These are phyloP conservation scores for Paracentrotus lividus DNA, from an alignment of 53 echinoderm and acorn worm species.

Conservation along the genomic window DNA sequence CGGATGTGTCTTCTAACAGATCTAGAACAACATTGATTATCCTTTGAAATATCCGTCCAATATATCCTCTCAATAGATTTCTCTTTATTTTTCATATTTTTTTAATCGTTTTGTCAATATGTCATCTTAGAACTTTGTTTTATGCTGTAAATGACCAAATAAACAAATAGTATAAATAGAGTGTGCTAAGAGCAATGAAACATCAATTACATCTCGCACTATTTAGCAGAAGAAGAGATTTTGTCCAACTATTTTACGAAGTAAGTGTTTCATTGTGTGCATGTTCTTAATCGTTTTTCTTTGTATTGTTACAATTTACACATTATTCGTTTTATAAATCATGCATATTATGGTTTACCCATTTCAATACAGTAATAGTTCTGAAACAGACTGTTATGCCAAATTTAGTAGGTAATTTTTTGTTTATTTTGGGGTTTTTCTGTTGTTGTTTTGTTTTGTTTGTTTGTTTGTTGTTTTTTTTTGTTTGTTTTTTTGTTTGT, in stretches of 20 bases:
- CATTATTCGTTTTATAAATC: not conserved
- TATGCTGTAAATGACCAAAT: not conserved
- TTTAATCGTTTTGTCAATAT: not conserved
- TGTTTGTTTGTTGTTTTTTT: too few relatives aligned
- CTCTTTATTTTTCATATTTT: not conserved
- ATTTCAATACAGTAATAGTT: too few relatives aligned
- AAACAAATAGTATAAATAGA: slow-evolving; percentile 47
- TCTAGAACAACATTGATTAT: not conserved
- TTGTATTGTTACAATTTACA: not conserved
- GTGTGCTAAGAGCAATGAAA: not conserved
- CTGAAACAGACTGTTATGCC: not conserved
- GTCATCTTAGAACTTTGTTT: not conserved
- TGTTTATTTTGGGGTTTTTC: too few relatives aligned
- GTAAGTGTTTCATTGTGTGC: not conserved
- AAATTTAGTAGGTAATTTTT: too few relatives aligned
- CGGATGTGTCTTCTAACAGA: not conserved
- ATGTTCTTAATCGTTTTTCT: too few relatives aligned
- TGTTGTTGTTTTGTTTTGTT: too few relatives aligned
- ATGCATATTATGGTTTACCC: too few relatives aligned
- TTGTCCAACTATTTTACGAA: not conserved
- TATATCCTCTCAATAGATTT: not conserved
- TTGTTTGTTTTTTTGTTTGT: too few relatives aligned
- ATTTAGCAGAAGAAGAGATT: not conserved
- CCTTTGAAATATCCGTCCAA: not conserved
- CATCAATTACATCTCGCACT: slow-evolving; percentile 2